Base-by-base conservation (phyloP, 2,888 invertebrate genomes). In the Papilio gigon region DNA sequence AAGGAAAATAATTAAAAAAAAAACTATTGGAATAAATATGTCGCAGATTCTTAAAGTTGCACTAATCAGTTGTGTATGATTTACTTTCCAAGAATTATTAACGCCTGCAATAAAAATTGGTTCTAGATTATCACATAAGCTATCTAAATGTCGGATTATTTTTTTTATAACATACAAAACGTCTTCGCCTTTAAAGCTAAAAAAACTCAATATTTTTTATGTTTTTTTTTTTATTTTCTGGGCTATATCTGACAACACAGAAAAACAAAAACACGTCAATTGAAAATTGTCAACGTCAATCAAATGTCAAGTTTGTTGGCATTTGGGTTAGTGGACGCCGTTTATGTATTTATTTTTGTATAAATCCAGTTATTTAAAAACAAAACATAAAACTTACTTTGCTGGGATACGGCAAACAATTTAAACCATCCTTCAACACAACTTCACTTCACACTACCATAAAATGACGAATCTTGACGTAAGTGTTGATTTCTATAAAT, bases 391-490 rank as follows among this genome's bases (percentile, higher is more conserved):
- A 20, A 47, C 35, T 35, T 14, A 6, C 47, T 12, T n/a, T 6
- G 20, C 22, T 35, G 47, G 33, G 20, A 37, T 37, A 37, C 47
- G 20, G 22, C 5, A 37, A 40, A n/a, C 4, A 60, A 22, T 14
- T n/a, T 11, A 27, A 3, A 20, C 9, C 40, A n/a, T 60, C 50
- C 59, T 37, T 63, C 37, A 62, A 67, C 65, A 65, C 59, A 68
- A 30, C 30, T 56, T 61, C n/a, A 30, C 5, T 61, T 20, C 17
- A 37, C 27, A 27, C 22, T 44, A 17, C 20, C 59, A 47, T 27
- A 63, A 68, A 27, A 72, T 72, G 72, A 72, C 72, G 44, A 72
- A 72, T 60, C 71, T 72, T 37, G 72, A 71, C 53, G 72, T 72
- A 68, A 72, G 72, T 72, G 35, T 42, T 40, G 37, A 22, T 30